Base-by-base conservation (phyloP, 2,888 invertebrate genomes). In the Venusia cambrica region DNA sequence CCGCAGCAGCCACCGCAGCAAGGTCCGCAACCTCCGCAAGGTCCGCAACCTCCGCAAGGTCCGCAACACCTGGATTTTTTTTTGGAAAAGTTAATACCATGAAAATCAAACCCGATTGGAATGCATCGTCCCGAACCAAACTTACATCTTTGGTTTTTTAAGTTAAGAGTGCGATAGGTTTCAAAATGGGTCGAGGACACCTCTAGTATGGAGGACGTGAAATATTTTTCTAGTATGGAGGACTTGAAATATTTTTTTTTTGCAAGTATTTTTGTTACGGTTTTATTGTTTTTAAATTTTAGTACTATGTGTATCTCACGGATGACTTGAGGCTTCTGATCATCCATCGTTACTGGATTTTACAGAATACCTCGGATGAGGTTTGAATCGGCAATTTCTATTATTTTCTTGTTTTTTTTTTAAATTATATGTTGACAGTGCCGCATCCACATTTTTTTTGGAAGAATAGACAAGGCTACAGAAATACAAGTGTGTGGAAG, bases 61-160 rank as follows among this genome's bases (percentile, higher is more conserved):
- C 77, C 75, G 55, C 77, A 63, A 48, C 62, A 77, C 74, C 78
- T 76, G 62, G 1, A 43, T n/a, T n/a, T n/a, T n/a, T n/a, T n/a
- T n/a, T n/a, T n/a, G n/a, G n/a, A n/a, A n/a, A n/a, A n/a, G n/a
- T n/a, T n/a, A n/a, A n/a, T n/a, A n/a, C n/a, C n/a, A n/a, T n/a
- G n/a, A n/a, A n/a, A n/a, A n/a, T n/a, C n/a, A n/a, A n/a, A n/a
- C n/a, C n/a, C n/a, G n/a, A n/a, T n/a, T 1, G 9, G 15, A 5
- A 25, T 3, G n/a, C 4, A 2, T 1, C 9, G n/a, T 14, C 5
- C n/a, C 1, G 8, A 0, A 4, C 3, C 2, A 5, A 8, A 62
- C 71, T 59, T 40, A 71, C 70, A 72, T 66, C 27, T 62, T 72
- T 49, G 8, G 29, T 9, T 46, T 45, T 43, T 40, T 10, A 25